A percentile compares a stretch with the other conserved stretches of the same genome.
Evolutionary conservation across 2,113 vertebrate genomes (phyloP).

Genomic region (Aegotheles bennettii): DNA sequence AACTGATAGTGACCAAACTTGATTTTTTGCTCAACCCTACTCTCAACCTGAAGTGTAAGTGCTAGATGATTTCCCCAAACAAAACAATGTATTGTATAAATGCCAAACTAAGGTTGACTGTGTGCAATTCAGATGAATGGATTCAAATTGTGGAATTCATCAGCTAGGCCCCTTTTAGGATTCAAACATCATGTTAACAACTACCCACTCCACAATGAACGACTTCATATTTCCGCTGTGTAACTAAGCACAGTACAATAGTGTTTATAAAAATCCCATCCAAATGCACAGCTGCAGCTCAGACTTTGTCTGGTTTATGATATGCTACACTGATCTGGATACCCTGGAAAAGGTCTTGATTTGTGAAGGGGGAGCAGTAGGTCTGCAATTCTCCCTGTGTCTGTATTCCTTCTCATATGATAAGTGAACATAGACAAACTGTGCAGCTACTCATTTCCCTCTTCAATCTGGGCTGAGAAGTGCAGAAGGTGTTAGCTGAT

Average conservation of each 20-base stretch:
- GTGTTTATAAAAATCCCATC: neutral
- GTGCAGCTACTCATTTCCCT: neutral
- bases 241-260: neutral
- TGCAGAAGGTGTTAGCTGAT: neutral
- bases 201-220: neutral
- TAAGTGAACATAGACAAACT: neutral
- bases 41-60: neutral
- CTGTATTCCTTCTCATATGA: neutral
- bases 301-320: neutral
- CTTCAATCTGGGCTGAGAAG: neutral
- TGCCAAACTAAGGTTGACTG: neutral
- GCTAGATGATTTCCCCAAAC: neutral
- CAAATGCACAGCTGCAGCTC: neutral
- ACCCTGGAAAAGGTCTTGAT: neutral
- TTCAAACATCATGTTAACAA: neutral
- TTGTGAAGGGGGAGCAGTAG: neutral
- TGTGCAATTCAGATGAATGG: neutral
- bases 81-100: neutral
- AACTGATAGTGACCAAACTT: neutral
- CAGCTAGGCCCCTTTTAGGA: neutral
- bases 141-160: neutral
- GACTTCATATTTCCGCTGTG: neutral
- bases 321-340: neutral
- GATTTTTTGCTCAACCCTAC: neutral
- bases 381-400: neutral